Evolutionary conservation across 2,797 vertebrate genomes (phyloP).

Genomic region (Antrozous pallidus): DNA sequence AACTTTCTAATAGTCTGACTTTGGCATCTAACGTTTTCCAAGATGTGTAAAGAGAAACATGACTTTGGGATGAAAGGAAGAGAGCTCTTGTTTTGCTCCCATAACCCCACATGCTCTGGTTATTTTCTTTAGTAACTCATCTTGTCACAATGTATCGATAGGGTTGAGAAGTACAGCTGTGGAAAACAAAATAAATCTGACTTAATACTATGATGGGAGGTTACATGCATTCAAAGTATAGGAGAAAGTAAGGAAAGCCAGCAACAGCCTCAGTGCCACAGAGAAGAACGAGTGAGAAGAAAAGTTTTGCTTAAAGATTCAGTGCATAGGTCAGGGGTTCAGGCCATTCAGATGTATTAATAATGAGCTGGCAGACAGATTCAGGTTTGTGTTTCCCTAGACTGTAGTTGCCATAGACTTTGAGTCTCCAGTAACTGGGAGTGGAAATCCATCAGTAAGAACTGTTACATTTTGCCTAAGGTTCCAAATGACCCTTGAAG

Average conservation of each 20-base stretch:
- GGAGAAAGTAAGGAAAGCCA: conserved; percentile 18
- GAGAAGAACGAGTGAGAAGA: neutral
- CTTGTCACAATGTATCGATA: conserved; percentile 9
- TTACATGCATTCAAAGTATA: neutral
- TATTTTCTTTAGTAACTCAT: conserved; percentile 33
- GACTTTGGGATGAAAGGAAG: conserved; percentile 26
- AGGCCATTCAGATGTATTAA: conserved; percentile 73
- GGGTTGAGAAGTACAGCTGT: neutral
- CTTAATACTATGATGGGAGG: neutral
- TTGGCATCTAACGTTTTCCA: neutral
- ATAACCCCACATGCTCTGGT: neutral
- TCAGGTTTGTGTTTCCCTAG: conserved; percentile 67
- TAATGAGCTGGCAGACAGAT: conserved; percentile 75
- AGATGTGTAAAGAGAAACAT: neutral
- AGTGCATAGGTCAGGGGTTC: conserved; percentile 67
- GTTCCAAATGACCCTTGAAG: conserved; percentile 55
- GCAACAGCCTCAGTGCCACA: rapidly evolving
- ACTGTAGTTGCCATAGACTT: conserved; percentile 61
- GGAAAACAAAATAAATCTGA: neutral
- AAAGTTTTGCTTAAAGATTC: conserved; percentile 39
- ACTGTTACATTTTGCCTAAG: conserved; percentile 39
- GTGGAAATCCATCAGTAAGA: conserved; percentile 65
- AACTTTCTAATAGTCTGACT: neutral
- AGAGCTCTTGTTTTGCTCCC: neutral
- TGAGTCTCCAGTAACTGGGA: conserved; percentile 63